Conservation (phyloP, 2,113 vertebrate genomes). For the Menidia beryllina region DNA sequence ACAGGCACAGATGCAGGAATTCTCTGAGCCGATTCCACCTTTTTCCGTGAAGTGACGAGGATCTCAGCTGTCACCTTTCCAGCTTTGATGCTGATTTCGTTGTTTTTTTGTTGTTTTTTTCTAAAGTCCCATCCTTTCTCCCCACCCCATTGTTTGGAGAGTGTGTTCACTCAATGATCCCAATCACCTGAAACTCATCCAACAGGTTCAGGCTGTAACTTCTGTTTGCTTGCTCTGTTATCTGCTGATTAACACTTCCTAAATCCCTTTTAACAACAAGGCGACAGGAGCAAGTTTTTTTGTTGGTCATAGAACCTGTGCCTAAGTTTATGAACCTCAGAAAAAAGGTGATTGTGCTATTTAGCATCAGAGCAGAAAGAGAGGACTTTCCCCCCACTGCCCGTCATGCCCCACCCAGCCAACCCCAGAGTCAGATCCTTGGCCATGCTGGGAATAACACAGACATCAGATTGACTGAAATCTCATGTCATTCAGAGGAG, state of each 20-base stretch:
- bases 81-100: not conserved
- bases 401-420: constrained; percentile 64
- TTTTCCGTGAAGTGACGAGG: constrained; percentile 52
- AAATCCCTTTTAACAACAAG: constrained; percentile 25
- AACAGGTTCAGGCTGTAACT: constrained; percentile 29
- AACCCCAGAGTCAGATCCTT: constrained; percentile 38
- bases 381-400: constrained; percentile 28
- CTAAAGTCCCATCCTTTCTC: not conserved
- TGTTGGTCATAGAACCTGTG: not conserved
- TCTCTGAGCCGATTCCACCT: constrained; percentile 64
- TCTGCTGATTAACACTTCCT: constrained; percentile 30
- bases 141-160: constrained; percentile 1
- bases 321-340: constrained; percentile 27
- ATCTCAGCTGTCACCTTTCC: constrained; percentile 10
- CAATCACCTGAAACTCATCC: constrained; percentile 34
- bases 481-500: constrained; percentile 60
- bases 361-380: constrained; percentile 27
- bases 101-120: not conserved
- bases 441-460: constrained; percentile 65
- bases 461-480: constrained; percentile 59
- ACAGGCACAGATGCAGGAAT: constrained; percentile 54
- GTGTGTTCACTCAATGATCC: constrained; percentile 26
- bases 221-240: constrained; percentile 20
- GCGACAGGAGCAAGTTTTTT: not conserved
- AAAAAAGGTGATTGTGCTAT: constrained; percentile 67